A percentile compares a stretch with the other conserved stretches of the same genome.
phyloP scores from a whole-genome alignment of 2,797 vertebrate species.

The Triplophysa bombifrons region DNA sequence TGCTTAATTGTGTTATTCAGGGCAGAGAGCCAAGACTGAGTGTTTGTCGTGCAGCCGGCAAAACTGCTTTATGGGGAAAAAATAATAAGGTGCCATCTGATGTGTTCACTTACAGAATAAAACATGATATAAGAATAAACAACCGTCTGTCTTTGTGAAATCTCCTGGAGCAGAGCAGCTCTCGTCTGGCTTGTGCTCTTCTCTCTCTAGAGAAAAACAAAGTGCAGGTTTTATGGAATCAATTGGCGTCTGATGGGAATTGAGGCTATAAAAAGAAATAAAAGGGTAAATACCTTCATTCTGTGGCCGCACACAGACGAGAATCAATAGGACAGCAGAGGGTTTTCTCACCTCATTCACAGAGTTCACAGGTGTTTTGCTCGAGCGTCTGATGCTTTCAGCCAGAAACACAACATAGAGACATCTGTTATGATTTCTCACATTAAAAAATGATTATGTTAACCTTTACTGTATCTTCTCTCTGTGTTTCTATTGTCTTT shows the following conservation, averaged over 20 bases:
- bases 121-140: neutral
- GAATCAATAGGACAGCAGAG: conserved; percentile 58
- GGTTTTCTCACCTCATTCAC: conserved; percentile 51
- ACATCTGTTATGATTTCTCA: conserved; percentile 63
- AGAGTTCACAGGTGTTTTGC: conserved; percentile 51
- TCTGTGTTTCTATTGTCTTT: too few species aligned
- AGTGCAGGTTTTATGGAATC: conserved; percentile 13
- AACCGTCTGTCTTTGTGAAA: neutral
- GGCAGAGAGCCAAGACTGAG: neutral
- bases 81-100: neutral
- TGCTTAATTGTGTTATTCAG: neutral
- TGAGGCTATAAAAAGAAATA: conserved; percentile 24
- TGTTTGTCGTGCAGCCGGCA: neutral
- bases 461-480: conserved; percentile 32
- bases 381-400: conserved; percentile 27
- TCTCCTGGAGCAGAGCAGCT: neutral
- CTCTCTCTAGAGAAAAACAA: neutral
- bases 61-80: neutral
- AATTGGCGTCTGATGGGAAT: conserved; percentile 18
- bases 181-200: neutral
- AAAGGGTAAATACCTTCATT: conserved; percentile 6
- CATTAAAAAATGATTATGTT: conserved; percentile 4
- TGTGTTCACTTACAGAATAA: neutral
- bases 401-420: neutral
- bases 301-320: conserved; percentile 49